Base-by-base conservation (phyloP, 2,113 vertebrate species). In the Myotis lucifugus region DNA sequence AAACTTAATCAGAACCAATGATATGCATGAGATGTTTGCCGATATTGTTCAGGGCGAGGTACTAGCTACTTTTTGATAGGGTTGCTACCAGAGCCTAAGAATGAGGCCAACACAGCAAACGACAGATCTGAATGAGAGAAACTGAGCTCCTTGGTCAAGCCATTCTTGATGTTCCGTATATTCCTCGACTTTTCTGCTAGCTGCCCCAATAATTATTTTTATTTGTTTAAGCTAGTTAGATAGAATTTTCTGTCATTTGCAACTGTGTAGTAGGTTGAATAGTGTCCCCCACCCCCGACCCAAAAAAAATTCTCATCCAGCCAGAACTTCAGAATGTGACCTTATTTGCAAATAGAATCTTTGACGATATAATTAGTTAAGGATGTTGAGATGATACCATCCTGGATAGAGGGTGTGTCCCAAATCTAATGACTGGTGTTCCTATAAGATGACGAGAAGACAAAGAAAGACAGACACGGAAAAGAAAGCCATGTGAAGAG, bases 261-360 rank as follows among this genome's bases (percentile, higher is more conserved):
- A 25, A 74, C 40, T n/a, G 13, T 19, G 37, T 74, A 46, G 61
- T 23, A 59, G 46, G 8, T 42, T 42, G n/a, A 37, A 46, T 25
- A 42, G n/a, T 21, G 23, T 66, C 32, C 64, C 19, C 7, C 9
- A 1, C 42, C 46, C 46, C 46, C 46, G n/a, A n/a, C n/a, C n/a
- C n/a, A 42, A 42, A 46, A 46, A 2, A 13, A 86, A 54, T 82
- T 40, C 34, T 66, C 8, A 84, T 54, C 54, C 5, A 42, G 7
- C 25, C 46, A 70, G 85, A 92, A 92, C 69, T 70, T 82, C 13
- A 11, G 34, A 79, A 79, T 52, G 54, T 59, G 48, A 32, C 27
- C 21, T 64, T 77, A n/a, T 74, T 79, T 74, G n/a, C 85, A 95
- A 92, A 79, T 19, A 79, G 15, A 15, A 32, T 86, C 74, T 72